phyloP scores from a whole-genome alignment of 1,140 invertebrate genomes.

The Vanessa atalanta region DNA sequence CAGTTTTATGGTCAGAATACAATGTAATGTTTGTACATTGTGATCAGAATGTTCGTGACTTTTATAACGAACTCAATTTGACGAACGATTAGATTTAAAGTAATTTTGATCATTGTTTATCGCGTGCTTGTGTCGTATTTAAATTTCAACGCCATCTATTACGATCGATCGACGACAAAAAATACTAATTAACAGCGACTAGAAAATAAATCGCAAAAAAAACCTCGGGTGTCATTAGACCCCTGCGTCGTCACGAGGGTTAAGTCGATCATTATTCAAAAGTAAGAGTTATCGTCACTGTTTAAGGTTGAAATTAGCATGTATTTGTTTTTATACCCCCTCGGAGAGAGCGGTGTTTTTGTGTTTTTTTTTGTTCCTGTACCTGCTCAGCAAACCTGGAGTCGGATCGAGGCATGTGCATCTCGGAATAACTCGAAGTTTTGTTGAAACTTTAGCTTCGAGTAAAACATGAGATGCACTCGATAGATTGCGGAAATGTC shows the following conservation, averaged over 20 bases:
- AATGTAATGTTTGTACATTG: conserved; percentile 16
- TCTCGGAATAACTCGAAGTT: conserved; percentile 26
- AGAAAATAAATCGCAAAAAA: conserved; percentile 58
- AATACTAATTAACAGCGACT: conserved; percentile 66
- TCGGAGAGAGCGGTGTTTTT: conserved; percentile 59
- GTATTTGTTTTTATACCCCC: conserved; percentile 46
- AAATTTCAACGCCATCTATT: conserved; percentile 26
- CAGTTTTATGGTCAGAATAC: not conserved
- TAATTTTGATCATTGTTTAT: conserved; percentile 22
- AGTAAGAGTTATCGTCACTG: conserved; percentile 20
- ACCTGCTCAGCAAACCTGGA: conserved; percentile 49
- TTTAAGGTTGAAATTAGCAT: conserved; percentile 40
- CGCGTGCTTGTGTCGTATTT: conserved; percentile 28
- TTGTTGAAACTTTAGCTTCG: conserved; percentile 31
- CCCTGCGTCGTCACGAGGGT: conserved; percentile 49
- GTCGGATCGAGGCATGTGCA: conserved; percentile 37
- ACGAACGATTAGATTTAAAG: conserved; percentile 20
- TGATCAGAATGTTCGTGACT: conserved; percentile 27
- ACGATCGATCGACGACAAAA: conserved; percentile 32
- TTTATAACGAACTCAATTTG: conserved; percentile 17
- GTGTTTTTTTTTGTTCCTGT: conserved; percentile 57
- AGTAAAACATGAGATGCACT: conserved; percentile 33
- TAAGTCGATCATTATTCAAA: conserved; percentile 15
- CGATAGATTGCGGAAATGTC: conserved; percentile 37
- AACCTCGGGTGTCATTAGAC: conserved; percentile 68